Evolutionary conservation across 2,113 vertebrate genomes (phyloP), one percentile per base, ranked within the genome.

Genomic region (Rhea pennata): DNA sequence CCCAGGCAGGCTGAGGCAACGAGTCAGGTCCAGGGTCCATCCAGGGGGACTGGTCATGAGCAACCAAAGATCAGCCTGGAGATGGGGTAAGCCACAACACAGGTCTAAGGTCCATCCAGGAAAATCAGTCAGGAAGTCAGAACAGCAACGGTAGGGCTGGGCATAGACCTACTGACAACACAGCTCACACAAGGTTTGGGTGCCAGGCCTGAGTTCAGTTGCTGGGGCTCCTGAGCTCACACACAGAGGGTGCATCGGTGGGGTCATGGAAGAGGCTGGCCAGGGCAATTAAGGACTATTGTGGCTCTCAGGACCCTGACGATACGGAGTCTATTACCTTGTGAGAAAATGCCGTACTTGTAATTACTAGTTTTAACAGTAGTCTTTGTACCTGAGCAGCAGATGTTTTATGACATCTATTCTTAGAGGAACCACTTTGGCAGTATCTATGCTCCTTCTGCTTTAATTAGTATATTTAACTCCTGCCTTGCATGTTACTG

Each of bases 281-380:
- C 51, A 62, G 22, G 22, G 23, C 21, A 74, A 29, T 33, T 75
- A 36, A 75, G 71, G 42, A 20, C 36, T 24, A 31, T 27, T 84
- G 22, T n/a, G n/a, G 39, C 9, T n/a, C 0, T 0, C 2, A 66
- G 36, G 1, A 5, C 27, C 12, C 19, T 44, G 29, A 27, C 7
- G 84, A 20, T 15, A 15, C 50, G 6, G 7, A 39, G 17, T 48
- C 15, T 0, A 1, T 15, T 83, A 42, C 42, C 39, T 69, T 80
- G 71, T 61, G 7, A 78, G 75, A 29, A 71, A 6, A 59, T 12
- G 19, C 7, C 3, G 1, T 16, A 4, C 36, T 59, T 36, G 48
- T 15, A 78, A 67, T 72, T 78, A 24, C 13, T 40, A 66, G 13
- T 73, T 84, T 65, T 66, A 88, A 88, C 4, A 66, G 50, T 16